Percentiles rank a stretch among this genome's conserved stretches.
These are phyloP conservation scores for Euphydryas editha DNA, from an alignment of 2,888 invertebrate species.

Conservation along the genomic window DNA sequence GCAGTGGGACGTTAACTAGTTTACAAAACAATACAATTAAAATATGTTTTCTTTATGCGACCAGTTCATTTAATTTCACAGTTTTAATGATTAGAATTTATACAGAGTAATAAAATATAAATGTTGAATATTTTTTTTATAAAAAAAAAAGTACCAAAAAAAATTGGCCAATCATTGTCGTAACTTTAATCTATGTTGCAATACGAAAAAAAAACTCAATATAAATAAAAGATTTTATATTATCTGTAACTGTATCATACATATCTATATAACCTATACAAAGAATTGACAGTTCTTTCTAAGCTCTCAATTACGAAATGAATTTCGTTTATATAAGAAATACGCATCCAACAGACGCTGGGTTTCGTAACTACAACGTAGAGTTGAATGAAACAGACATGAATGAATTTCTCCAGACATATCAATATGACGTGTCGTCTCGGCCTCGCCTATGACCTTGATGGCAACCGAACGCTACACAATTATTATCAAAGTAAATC, in stretches of 20 bases:
- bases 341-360: neutral
- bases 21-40: too few species aligned
- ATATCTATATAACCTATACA: constrained; percentile 2
- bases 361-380: too few species aligned
- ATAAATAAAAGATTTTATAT: neutral
- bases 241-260: neutral
- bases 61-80: too few species aligned
- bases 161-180: neutral
- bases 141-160: neutral
- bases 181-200: neutral
- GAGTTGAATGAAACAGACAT: too few species aligned
- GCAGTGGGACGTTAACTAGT: too few species aligned
- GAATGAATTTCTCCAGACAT: too few species aligned
- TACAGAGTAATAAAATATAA: neutral
- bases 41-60: too few species aligned
- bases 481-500: too few species aligned
- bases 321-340: neutral
- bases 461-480: too few species aligned
- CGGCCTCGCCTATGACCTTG: too few species aligned
- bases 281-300: constrained; percentile 14
- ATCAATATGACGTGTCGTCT: too few species aligned
- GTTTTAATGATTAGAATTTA: too few species aligned
- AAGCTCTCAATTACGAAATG: constrained; percentile 6
- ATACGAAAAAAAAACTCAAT: neutral
- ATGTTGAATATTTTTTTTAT: neutral